A percentile compares a stretch with the other conserved stretches of the same genome.
These are phyloP conservation scores for Borostomias antarcticus DNA, from an alignment of 2,797 vertebrate species.

Conservation along the genomic window DNA sequence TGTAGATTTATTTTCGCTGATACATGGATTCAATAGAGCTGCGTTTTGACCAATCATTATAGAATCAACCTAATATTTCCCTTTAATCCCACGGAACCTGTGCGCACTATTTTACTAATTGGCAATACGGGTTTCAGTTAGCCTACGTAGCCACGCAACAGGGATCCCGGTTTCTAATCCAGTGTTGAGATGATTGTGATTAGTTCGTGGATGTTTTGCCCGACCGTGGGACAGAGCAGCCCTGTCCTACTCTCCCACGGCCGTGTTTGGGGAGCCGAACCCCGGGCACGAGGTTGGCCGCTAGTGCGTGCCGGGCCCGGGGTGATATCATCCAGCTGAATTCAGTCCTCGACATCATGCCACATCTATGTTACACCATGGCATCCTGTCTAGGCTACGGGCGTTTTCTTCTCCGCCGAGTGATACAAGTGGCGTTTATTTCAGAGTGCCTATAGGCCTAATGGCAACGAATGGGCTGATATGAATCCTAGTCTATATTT, in stretches of 20 bases:
- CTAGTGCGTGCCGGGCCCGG: neutral
- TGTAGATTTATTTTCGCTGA: neutral
- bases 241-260: neutral
- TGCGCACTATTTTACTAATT: neutral
- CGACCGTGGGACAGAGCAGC: neutral
- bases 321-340: neutral
- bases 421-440: too few relatives aligned
- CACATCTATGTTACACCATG: too few relatives aligned
- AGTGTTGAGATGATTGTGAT: too few relatives aligned
- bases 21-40: neutral
- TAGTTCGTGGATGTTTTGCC: neutral
- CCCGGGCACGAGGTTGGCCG: constrained; percentile 1
- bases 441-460: too few relatives aligned
- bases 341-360: too few relatives aligned
- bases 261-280: constrained; percentile 1
- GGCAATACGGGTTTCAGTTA: neutral
- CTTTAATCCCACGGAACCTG: neutral
- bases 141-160: too few relatives aligned
- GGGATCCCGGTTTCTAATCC: too few relatives aligned
- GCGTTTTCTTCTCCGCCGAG: too few relatives aligned
- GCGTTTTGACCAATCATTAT: neutral
- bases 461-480: too few relatives aligned
- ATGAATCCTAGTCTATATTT: too few relatives aligned
- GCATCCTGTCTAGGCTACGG: too few relatives aligned
- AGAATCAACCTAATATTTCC: neutral